Conservation (phyloP, 1,140 invertebrate species). For the Drosophila fuyamai region DNA sequence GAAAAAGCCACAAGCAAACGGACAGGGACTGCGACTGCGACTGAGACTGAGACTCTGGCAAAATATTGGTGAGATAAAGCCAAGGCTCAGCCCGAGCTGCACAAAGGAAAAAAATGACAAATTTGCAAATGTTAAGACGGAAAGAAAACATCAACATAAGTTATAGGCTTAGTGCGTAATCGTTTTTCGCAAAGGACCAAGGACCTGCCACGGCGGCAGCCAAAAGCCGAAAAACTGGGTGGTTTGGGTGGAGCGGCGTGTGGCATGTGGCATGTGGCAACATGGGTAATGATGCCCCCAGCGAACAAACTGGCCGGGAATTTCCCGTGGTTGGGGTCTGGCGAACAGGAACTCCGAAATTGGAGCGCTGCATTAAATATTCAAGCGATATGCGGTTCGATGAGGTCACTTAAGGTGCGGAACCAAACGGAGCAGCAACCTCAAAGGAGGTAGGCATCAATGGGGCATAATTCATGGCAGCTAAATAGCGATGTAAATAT, state of each 20-base stretch:
- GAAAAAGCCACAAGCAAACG: constrained; percentile 38
- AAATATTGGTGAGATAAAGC: constrained; percentile 77
- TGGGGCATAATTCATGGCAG: background rate
- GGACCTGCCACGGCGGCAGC: constrained; percentile 4
- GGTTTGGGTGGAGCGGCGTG: background rate
- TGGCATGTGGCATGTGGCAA: constrained; percentile 24
- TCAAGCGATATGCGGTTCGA: constrained; percentile 1
- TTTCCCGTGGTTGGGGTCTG: background rate
- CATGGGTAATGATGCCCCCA: constrained; percentile 29
- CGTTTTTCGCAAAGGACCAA: constrained; percentile 67
- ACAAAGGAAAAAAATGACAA: constrained; percentile 73
- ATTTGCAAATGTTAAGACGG: constrained; percentile 83
- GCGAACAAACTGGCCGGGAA: background rate
- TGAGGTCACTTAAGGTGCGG: constrained; percentile 3
- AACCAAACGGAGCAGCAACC: background rate
- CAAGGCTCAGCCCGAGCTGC: constrained; percentile 22
- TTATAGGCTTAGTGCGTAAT: constrained; percentile 83
- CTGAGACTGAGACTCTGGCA: constrained; percentile 53
- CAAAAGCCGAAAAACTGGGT: constrained; percentile 7
- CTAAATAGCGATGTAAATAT: background rate
- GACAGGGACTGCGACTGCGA: constrained; percentile 39
- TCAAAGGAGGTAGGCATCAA: background rate
- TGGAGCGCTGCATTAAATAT: background rate
- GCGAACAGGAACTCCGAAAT: background rate
- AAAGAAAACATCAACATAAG: constrained; percentile 83